These are phyloP conservation scores for Sinocyclocheilus rhinocerous DNA, from an alignment of 2,113 vertebrate species.

Conservation along the genomic window DNA sequence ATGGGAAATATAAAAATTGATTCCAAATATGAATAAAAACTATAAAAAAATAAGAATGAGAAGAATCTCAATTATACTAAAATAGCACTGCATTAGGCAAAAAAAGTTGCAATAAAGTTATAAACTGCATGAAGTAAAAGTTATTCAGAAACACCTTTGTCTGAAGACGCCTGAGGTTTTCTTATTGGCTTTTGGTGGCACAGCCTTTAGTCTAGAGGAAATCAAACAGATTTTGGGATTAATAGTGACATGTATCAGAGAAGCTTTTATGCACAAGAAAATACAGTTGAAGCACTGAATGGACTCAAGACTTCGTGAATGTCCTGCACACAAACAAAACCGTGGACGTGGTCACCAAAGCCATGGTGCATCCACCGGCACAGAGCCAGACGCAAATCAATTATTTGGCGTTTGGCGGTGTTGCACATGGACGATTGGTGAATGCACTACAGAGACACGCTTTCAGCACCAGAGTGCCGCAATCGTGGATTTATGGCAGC, in stretches of 20 bases:
- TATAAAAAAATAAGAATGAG: no score
- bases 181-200: not conserved
- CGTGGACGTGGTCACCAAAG: not conserved
- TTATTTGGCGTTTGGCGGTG: not conserved
- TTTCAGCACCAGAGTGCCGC: not conserved
- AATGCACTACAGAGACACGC: not conserved
- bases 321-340: not conserved
- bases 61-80: not conserved
- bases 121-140: not conserved
- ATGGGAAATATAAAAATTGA: no score
- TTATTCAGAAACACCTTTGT: not conserved
- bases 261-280: not conserved
- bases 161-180: not conserved
- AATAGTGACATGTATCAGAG: not conserved
- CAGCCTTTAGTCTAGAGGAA: not conserved
- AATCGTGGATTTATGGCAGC: not conserved
- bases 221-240: not conserved
- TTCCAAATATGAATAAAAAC: no score
- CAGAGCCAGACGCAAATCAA: not conserved
- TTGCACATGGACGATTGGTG: not conserved
- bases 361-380: not conserved
- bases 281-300: not conserved
- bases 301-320: not conserved
- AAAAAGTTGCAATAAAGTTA: not conserved
- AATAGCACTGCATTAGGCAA: not conserved